Percentiles rank a stretch among this genome's conserved stretches.
Evolutionary conservation across 2,888 invertebrate species (phyloP).

Genomic region (Blastobasis adustella): DNA sequence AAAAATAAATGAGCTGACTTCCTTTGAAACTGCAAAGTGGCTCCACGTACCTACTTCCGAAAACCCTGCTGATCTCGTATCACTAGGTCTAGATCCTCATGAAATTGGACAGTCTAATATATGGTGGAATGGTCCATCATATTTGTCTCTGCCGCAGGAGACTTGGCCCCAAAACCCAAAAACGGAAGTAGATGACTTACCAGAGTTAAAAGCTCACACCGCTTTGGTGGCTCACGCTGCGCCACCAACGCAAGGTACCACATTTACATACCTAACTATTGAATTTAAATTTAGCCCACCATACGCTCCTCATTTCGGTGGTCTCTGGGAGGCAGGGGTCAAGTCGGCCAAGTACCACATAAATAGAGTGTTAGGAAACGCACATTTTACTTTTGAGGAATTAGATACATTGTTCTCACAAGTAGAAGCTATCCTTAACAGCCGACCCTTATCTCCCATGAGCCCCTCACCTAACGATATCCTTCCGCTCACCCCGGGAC

Average conservation of each 20-base stretch:
- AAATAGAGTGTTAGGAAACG: slow-evolving; percentile 6
- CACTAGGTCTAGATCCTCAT: not conserved
- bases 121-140: too few species aligned
- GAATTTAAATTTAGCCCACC: not conserved
- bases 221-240: too few species aligned
- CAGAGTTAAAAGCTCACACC: not conserved
- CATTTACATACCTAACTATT: not conserved
- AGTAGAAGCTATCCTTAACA: slow-evolving; percentile 6
- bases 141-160: not conserved
- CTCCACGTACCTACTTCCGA: too few species aligned
- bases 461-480: slow-evolving; percentile 1
- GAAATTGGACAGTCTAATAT: not conserved
- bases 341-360: slow-evolving; percentile 5
- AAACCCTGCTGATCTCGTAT: too few species aligned
- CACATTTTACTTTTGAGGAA: slow-evolving; percentile 6
- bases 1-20: not conserved
- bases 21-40: too few species aligned
- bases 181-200: not conserved
- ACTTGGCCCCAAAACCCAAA: not conserved
- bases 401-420: not conserved
- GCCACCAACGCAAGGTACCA: not conserved
- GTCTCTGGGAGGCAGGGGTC: too few species aligned
- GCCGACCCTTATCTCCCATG: slow-evolving; percentile 1
- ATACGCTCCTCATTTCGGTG: too few species aligned
- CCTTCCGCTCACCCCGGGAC: slow-evolving; percentile 1